Percentiles rank a stretch among this genome's conserved stretches.
These are phyloP conservation scores for Scatophagus argus DNA, from an alignment of 2,113 vertebrate genomes.

Conservation along the genomic window DNA sequence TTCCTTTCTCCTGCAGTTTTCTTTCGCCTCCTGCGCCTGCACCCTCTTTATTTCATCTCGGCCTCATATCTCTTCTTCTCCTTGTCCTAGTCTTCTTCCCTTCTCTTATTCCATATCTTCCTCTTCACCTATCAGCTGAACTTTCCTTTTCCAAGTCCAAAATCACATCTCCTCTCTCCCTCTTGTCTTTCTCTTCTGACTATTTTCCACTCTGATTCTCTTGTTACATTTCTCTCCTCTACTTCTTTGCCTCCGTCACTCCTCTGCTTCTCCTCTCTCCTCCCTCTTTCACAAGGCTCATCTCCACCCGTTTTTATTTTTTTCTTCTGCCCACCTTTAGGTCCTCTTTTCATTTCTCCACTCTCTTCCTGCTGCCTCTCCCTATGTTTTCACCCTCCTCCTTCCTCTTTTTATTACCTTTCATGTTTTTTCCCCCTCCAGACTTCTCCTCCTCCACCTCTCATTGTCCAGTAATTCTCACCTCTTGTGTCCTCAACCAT, in stretches of 20 bases:
- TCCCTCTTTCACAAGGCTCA: background rate
- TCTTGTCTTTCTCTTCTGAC: background rate
- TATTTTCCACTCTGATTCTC: background rate
- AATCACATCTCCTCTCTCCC: background rate
- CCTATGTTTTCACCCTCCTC: background rate
- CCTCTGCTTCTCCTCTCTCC: background rate
- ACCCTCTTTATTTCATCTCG: background rate
- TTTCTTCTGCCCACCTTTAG: background rate
- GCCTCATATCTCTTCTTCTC: background rate
- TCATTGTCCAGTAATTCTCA: background rate
- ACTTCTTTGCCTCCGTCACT: background rate
- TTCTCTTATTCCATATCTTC: background rate
- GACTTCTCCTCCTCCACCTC: background rate
- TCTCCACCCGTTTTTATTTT: background rate
- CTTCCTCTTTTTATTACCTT: background rate
- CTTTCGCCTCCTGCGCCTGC: background rate
- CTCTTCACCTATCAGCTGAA: background rate
- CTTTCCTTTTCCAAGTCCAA: background rate
- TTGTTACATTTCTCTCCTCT: background rate
- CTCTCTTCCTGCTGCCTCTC: background rate
- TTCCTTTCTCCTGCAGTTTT: background rate
- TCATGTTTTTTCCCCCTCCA: background rate
- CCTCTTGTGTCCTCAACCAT: background rate
- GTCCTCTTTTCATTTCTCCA: background rate
- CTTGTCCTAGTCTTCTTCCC: conserved; percentile 7